These are phyloP conservation scores for Drosophila seguyi DNA, from an alignment of 1,140 invertebrate species.

Conservation along the genomic window DNA sequence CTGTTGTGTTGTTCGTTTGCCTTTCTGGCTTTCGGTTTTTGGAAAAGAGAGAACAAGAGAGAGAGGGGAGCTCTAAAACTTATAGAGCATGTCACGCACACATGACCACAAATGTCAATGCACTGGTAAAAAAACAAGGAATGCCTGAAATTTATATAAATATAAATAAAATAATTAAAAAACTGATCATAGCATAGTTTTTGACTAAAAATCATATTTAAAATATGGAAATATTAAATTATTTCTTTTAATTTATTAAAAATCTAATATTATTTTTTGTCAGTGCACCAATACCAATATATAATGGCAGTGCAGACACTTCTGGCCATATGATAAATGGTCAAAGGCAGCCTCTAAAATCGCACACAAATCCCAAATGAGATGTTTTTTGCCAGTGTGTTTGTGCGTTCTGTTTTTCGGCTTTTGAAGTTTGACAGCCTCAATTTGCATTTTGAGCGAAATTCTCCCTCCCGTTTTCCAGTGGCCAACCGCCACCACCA, in stretches of 20 bases:
- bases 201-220: background rate
- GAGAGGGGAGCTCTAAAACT: conserved; percentile 61
- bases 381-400: conserved; percentile 18
- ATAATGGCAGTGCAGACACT: conserved; percentile 48
- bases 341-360: conserved; percentile 50
- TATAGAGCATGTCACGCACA: conserved; percentile 54
- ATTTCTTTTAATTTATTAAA: background rate
- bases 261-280: background rate
- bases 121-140: background rate
- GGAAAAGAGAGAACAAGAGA: conserved; percentile 23
- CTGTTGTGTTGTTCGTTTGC: conserved; percentile 45
- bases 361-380: conserved; percentile 55
- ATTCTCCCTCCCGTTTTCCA: conserved; percentile 12
- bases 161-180: background rate
- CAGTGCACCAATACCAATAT: conserved; percentile 1
- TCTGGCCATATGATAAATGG: conserved; percentile 75
- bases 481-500: conserved; percentile 15
- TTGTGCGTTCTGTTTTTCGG: conserved; percentile 49
- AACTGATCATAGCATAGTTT: background rate
- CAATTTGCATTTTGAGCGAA: conserved; percentile 66
- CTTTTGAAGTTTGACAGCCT: conserved; percentile 63
- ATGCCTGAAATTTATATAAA: background rate
- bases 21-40: conserved; percentile 63
- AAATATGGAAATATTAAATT: background rate
- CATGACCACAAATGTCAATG: conserved; percentile 5